Conservation (phyloP, 2,797 vertebrate species). For the Helicolenus hilgendorfi region DNA sequence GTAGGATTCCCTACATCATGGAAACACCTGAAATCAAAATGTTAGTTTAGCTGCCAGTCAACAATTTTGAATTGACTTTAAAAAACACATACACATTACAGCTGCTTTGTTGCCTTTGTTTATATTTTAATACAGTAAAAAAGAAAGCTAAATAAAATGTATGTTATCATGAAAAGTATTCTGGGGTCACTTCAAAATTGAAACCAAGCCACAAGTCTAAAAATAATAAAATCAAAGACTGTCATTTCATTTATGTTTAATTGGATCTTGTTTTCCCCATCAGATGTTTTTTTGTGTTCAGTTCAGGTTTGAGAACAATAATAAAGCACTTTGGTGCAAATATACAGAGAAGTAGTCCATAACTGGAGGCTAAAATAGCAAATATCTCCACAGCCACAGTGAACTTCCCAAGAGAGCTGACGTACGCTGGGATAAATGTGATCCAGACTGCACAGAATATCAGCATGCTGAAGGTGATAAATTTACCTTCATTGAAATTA, state of each 20-base stretch:
- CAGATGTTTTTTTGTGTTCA: slow-evolving; percentile 84
- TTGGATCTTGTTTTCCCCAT: slow-evolving; percentile 67
- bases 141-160: no score
- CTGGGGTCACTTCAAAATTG: no score
- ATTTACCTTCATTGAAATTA: slow-evolving; percentile 90
- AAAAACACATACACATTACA: no score
- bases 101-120: no score
- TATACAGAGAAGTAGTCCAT: slow-evolving; percentile 86
- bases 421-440: slow-evolving; percentile 88
- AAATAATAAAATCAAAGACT: no score
- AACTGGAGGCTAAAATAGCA: slow-evolving; percentile 88
- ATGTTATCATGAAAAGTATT: no score
- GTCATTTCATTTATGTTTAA: no score
- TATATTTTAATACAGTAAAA: no score
- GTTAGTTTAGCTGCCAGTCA: no score
- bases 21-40: not conserved
- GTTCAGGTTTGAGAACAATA: slow-evolving; percentile 80
- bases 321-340: slow-evolving; percentile 89
- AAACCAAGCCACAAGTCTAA: fast-evolving
- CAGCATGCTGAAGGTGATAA: slow-evolving; percentile 89
- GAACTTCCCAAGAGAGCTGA: slow-evolving; percentile 89
- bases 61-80: no score
- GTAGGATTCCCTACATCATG: no score
- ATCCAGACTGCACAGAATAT: slow-evolving; percentile 89
- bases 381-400: slow-evolving; percentile 89